Evolutionary conservation across 2,797 vertebrate genomes (phyloP).

Genomic region (Pristis pectinata): DNA sequence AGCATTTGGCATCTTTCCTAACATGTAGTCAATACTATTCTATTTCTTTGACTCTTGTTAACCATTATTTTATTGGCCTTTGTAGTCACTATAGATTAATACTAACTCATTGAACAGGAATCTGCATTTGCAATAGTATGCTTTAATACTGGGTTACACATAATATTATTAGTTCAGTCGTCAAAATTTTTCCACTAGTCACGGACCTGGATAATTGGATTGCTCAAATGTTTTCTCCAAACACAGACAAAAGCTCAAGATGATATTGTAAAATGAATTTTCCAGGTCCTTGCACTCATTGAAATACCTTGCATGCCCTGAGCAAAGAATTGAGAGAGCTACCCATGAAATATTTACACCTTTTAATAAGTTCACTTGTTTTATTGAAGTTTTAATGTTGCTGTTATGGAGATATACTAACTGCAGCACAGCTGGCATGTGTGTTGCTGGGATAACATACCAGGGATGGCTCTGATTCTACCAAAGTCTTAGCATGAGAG

Average conservation of each 20-base stretch:
- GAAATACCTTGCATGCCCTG: not conserved
- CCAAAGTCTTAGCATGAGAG: not conserved
- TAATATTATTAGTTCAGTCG: not conserved
- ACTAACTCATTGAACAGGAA: not conserved
- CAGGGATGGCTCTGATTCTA: too few species aligned
- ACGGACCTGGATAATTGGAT: not conserved
- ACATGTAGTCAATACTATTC: not conserved
- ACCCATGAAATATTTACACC: not conserved
- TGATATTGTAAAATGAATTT: not conserved
- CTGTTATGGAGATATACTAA: not conserved
- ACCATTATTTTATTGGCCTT: not conserved
- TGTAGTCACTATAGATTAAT: not conserved
- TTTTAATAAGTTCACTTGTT: not conserved
- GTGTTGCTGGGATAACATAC: not conserved
- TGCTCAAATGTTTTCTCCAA: not conserved
- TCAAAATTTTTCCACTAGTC: not conserved
- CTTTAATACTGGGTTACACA: not conserved
- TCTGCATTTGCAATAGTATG: not conserved
- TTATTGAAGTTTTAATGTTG: not conserved
- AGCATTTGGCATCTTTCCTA: not conserved
- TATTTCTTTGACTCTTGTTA: not conserved
- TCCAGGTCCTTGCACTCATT: not conserved
- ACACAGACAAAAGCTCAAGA: not conserved
- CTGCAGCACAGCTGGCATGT: not conserved
- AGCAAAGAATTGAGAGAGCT: not conserved